Conservation (phyloP, 1,140 invertebrate species). For the Hermetia illucens region DNA sequence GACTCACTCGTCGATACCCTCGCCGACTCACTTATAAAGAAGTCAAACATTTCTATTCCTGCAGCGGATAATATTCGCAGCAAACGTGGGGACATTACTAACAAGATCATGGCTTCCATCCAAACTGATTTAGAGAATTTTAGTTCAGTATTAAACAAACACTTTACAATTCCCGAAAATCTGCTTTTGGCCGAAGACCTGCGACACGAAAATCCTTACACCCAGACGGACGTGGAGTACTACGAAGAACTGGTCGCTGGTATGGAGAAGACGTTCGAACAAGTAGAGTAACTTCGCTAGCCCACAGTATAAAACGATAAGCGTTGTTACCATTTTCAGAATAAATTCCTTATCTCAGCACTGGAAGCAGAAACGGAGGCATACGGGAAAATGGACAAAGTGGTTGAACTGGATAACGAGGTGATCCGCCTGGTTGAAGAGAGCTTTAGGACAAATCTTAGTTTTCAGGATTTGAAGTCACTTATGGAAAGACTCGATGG, state of each 20-base stretch:
- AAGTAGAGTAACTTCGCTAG: slow-evolving; percentile 9
- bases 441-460: background rate
- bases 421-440: background rate
- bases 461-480: background rate
- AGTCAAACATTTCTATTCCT: slow-evolving; percentile 11
- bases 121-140: slow-evolving; percentile 8
- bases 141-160: slow-evolving; percentile 9
- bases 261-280: slow-evolving; percentile 11
- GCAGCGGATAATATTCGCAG: slow-evolving; percentile 9
- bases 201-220: slow-evolving; percentile 5
- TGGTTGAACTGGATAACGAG: background rate
- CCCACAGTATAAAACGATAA: background rate
- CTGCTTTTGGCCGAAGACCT: slow-evolving; percentile 10
- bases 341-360: slow-evolving; percentile 16
- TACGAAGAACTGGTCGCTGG: slow-evolving; percentile 8
- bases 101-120: slow-evolving; percentile 8
- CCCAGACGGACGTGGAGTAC: slow-evolving; percentile 11
- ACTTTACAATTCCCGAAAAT: slow-evolving; percentile 17
- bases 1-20: slow-evolving; percentile 7
- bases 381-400: slow-evolving; percentile 3
- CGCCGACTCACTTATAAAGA: slow-evolving; percentile 12
- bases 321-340: slow-evolving; percentile 9
- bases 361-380: slow-evolving; percentile 12
- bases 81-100: slow-evolving; percentile 7
- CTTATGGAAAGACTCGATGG: background rate